Percentiles rank a stretch among this genome's conserved stretches.
These are phyloP conservation scores for Masnerella sp. DNA, from an alignment of 2,888 invertebrate species.

Conservation along the genomic window DNA sequence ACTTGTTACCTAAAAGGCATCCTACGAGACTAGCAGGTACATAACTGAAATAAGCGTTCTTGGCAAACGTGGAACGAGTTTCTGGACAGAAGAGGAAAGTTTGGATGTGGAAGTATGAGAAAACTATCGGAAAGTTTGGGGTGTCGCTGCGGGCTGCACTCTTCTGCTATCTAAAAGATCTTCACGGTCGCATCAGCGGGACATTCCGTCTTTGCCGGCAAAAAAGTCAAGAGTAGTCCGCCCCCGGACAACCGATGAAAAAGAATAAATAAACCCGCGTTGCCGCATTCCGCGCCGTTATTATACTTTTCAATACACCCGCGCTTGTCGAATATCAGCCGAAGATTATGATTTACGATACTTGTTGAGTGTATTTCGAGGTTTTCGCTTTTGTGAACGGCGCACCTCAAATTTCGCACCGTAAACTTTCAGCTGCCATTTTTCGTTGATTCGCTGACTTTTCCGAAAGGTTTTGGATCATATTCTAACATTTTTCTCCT, in stretches of 20 bases:
- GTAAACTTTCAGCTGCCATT: too few species aligned
- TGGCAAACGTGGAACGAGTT: slow-evolving; percentile 61
- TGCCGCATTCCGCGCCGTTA: slow-evolving; percentile 22
- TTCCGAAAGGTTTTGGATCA: too few species aligned
- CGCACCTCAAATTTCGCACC: too few species aligned
- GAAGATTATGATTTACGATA: slow-evolving; percentile 28
- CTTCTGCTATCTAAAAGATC: slow-evolving; percentile 59
- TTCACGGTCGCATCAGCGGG: slow-evolving; percentile 58
- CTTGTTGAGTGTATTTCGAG: slow-evolving; percentile 27
- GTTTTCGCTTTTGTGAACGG: neutral
- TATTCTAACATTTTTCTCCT: too few species aligned
- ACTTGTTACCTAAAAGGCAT: slow-evolving; percentile 63
- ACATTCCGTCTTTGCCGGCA: slow-evolving; percentile 53
- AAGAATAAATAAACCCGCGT: slow-evolving; percentile 49
- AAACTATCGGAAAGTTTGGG: slow-evolving; percentile 61
- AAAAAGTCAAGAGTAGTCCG: slow-evolving; percentile 58
- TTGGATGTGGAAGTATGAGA: slow-evolving; percentile 60
- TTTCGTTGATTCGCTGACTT: too few species aligned
- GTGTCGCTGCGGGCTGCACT: slow-evolving; percentile 61
- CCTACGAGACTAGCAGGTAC: slow-evolving; percentile 60
- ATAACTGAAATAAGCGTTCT: slow-evolving; percentile 63
- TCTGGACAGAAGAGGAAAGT: slow-evolving; percentile 62
- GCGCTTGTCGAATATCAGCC: slow-evolving; percentile 15
- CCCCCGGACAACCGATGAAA: slow-evolving; percentile 48
- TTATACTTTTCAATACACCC: slow-evolving; percentile 23